Conservation (phyloP, 2,113 vertebrate species). For the Mesitornis unicolor region DNA sequence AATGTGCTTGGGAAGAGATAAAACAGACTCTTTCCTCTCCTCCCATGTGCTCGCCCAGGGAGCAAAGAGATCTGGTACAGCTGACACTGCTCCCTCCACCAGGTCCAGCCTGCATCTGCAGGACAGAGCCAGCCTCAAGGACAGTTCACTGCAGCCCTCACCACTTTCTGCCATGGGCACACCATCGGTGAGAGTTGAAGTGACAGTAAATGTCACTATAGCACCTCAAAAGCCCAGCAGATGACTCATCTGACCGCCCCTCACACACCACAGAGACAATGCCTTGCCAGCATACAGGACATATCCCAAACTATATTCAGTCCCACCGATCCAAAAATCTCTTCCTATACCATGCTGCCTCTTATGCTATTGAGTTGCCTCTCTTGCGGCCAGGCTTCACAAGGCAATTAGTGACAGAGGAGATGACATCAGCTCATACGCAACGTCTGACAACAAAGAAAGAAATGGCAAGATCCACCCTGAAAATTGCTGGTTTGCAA, state of each 20-base stretch:
- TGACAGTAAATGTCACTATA: background rate
- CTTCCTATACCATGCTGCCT: background rate
- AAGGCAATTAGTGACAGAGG: background rate
- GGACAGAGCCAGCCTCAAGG: background rate
- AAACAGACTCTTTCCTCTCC: background rate
- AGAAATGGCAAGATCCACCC: background rate
- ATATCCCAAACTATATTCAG: background rate
- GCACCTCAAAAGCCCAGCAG: background rate
- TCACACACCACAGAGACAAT: background rate
- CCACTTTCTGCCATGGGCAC: background rate
- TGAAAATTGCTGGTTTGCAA: background rate
- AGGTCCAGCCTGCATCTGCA: background rate
- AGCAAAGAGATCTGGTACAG: background rate
- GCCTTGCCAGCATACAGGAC: background rate
- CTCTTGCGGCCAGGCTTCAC: background rate
- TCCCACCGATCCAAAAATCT: background rate
- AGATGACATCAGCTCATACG: background rate
- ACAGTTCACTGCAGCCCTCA: background rate
- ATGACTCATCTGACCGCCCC: background rate
- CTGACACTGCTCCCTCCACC: background rate
- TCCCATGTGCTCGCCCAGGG: fast-evolving
- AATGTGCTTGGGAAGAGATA: background rate
- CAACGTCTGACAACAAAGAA: background rate
- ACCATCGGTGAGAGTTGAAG: background rate
- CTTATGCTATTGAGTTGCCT: background rate